Base-by-base conservation (phyloP, 2,888 invertebrate genomes). In the Marasmarcha lunaedactyla region DNA sequence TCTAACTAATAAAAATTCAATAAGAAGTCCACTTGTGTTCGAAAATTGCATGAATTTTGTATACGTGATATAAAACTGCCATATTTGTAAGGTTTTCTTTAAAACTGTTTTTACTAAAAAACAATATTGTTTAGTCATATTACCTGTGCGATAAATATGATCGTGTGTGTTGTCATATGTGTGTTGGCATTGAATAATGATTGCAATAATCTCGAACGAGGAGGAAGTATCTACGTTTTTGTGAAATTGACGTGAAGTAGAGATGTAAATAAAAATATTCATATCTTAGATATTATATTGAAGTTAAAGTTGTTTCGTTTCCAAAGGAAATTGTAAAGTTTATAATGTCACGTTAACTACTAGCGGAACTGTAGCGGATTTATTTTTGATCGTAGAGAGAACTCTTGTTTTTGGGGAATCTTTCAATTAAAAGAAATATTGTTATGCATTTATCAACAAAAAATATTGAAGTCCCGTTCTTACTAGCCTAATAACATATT, bases 61-160 rank as follows among this genome's bases (percentile, higher is more conserved):
- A 73, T 73, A 71, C 70, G 78, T 76, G 74, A 77, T 76, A 77
- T 54, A 43, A 63, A 61, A 77, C 79, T 79, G 79, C 79, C 79
- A 78, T 77, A 76, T 66, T 76, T 69, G 52, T 63, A 66, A 63
- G 54, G 10, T 30, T 30, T 10, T 30, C 30, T 45, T 47, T 39
- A 37, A n/a, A n/a, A 30, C 38, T 46, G 15, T 20, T 48, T 46
- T 45, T 50, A 46, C 46, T 20, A 20, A 20, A n/a, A n/a, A 20
- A 20, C 20, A 20, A 20, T 20, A 20, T 20, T 20, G 20, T 3
- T 20, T 20, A 20, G 20, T 3, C 7, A 20, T 20, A 20, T 20
- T 7, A n/a, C n/a, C n/a, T n/a, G n/a, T n/a, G n/a, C n/a, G n/a
- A n/a, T n/a, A n/a, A n/a, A n/a, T n/a, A 20, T 20, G 4, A 5